A percentile compares a stretch with the other conserved stretches of the same genome.
Conservation (phyloP, 2,113 vertebrate species). For the Microcebus lehilahytsara region DNA sequence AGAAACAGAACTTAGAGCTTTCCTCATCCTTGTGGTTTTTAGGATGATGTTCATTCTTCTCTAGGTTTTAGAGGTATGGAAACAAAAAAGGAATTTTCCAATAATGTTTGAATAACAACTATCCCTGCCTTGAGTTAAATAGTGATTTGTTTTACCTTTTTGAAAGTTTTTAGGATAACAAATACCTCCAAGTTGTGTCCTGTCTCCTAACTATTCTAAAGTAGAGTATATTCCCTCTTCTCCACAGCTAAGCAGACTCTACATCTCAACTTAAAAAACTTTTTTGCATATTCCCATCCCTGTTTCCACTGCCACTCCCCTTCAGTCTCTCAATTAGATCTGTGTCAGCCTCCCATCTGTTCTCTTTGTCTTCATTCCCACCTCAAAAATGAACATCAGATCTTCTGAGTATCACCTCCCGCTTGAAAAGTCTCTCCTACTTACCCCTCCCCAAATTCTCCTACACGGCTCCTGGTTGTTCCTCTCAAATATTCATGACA, state of each 20-base stretch:
- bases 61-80: background rate
- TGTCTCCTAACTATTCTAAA: background rate
- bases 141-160: background rate
- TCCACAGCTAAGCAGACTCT: background rate
- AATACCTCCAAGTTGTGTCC: background rate
- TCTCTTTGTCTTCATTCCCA: background rate
- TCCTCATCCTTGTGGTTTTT: background rate
- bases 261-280: background rate
- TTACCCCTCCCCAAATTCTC: background rate
- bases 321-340: background rate
- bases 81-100: constrained; percentile 4
- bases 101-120: background rate
- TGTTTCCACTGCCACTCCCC: background rate
- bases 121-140: background rate
- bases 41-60: background rate
- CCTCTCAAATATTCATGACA: background rate
- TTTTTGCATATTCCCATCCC: background rate
- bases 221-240: background rate
- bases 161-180: background rate
- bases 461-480: background rate
- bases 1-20: background rate
- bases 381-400: background rate
- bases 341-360: background rate
- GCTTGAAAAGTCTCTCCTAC: background rate
- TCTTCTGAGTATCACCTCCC: background rate